phyloP scores from a whole-genome alignment of 2,113 vertebrate genomes.

The Chionis minor region DNA sequence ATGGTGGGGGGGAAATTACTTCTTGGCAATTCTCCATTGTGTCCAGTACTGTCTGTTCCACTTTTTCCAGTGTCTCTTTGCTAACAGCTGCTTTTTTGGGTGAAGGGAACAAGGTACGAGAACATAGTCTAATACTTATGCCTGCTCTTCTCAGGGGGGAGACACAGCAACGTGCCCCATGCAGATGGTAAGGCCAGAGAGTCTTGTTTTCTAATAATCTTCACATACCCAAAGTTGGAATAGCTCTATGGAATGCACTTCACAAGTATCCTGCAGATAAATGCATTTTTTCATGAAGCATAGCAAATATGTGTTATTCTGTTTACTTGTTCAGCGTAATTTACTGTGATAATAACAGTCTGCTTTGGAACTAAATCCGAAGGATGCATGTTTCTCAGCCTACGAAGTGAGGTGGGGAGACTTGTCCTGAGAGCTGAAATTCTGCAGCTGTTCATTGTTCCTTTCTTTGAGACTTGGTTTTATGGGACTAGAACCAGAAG shows the following conservation, averaged over 20 bases:
- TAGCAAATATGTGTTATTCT: neutral
- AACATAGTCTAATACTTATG: neutral
- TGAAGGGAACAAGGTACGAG: neutral
- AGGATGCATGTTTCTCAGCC: neutral
- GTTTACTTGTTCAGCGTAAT: neutral
- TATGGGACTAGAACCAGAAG: neutral
- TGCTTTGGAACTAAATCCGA: neutral
- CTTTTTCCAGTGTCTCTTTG: neutral
- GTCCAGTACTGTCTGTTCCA: neutral
- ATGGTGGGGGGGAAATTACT: rapidly evolving
- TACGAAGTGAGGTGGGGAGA: neutral
- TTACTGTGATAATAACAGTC: neutral
- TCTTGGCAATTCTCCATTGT: rapidly evolving
- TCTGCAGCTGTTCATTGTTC: neutral
- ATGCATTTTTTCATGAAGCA: neutral
- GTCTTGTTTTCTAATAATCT: neutral
- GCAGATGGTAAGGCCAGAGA: neutral
- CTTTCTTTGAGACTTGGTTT: neutral
- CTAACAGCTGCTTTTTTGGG: neutral
- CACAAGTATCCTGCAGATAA: neutral
- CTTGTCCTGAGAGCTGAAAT: neutral
- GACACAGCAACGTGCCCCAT: neutral
- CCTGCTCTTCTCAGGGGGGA: neutral
- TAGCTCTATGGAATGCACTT: neutral
- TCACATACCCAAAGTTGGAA: neutral